Conservation (phyloP, 2,888 invertebrate genomes). For the Phytoseiulus persimilis region DNA sequence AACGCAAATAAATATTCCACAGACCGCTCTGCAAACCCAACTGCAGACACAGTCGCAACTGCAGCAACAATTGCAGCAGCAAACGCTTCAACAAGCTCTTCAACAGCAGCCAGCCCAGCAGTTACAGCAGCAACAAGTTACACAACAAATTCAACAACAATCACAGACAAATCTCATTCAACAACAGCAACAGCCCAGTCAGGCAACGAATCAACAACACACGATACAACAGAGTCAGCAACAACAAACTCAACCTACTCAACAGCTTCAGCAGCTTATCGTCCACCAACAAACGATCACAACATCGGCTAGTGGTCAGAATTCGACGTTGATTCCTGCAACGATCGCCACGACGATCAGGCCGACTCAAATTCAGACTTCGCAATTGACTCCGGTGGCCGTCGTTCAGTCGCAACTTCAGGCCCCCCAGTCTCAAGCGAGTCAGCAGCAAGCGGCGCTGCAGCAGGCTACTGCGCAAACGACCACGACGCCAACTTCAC, state of each 20-base stretch:
- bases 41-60: constrained; percentile 7
- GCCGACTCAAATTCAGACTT: neutral
- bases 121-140: neutral
- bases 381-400: neutral
- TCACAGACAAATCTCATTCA: neutral
- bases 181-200: neutral
- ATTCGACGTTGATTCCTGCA: neutral
- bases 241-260: neutral
- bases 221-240: neutral
- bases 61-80: constrained; percentile 30
- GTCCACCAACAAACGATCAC: constrained; percentile 16
- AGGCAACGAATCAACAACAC: neutral
- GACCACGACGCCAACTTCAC: neutral
- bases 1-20: neutral
- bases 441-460: neutral
- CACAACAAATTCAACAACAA: constrained; percentile 14
- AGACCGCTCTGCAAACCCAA: neutral
- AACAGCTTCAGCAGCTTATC: constrained; percentile 30
- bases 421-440: neutral
- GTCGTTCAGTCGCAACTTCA: neutral
- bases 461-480: neutral
- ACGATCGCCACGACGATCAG: neutral
- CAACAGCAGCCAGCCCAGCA: neutral
- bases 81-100: neutral
- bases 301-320: constrained; percentile 24